These are phyloP conservation scores for Pangasianodon hypophthalmus DNA, from an alignment of 2,113 vertebrate genomes.

Conservation along the genomic window DNA sequence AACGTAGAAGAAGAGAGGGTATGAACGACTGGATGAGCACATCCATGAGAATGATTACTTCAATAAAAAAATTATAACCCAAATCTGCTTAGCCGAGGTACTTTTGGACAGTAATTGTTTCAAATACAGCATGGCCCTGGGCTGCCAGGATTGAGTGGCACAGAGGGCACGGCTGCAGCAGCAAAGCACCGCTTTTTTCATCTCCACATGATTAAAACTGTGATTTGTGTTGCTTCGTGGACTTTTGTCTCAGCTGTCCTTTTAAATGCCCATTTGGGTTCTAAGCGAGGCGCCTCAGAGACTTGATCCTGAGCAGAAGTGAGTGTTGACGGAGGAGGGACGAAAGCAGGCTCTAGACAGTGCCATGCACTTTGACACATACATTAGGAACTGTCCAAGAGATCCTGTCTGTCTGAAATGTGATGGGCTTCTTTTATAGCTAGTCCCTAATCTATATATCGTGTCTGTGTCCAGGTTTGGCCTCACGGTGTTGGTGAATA, in stretches of 20 bases:
- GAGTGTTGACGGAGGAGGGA: constrained; percentile 23
- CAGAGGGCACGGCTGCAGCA: constrained; percentile 62
- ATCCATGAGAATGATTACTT: constrained; percentile 85
- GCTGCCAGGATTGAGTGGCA: constrained; percentile 63
- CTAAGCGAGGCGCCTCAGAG: constrained; percentile 37
- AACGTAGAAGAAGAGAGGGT: constrained; percentile 18
- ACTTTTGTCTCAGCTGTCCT: constrained; percentile 52
- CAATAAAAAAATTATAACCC: constrained; percentile 85
- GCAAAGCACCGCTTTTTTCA: constrained; percentile 59
- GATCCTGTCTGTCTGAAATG: neutral
- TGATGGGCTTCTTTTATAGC: neutral
- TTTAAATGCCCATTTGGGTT: constrained; percentile 32
- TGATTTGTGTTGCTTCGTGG: constrained; percentile 55
- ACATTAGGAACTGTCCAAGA: constrained; percentile 10
- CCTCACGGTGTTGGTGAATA: neutral
- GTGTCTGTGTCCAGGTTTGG: neutral
- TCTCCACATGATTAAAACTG: constrained; percentile 62
- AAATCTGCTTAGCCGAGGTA: constrained; percentile 74
- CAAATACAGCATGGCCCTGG: constrained; percentile 81
- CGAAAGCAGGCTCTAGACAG: neutral
- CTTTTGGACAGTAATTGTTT: constrained; percentile 84
- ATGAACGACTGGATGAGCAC: constrained; percentile 65
- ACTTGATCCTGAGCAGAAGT: constrained; percentile 28
- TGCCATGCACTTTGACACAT: constrained; percentile 4
- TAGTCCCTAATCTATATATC: neutral